Percentiles rank a stretch among this genome's conserved stretches.
Conservation (phyloP, 2,888 invertebrate species). For the Acleris holmiana region DNA sequence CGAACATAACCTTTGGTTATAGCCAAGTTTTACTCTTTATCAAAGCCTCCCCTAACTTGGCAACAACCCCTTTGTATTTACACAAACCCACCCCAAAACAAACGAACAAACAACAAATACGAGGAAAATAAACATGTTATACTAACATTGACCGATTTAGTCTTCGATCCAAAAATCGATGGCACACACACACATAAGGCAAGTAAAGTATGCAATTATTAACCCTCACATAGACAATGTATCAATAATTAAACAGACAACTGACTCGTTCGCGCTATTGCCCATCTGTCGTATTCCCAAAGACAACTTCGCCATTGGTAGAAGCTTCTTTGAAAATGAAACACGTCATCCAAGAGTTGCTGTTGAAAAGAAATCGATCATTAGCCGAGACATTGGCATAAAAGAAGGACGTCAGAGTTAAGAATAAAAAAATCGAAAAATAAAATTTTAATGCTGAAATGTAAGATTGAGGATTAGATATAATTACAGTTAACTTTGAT, state of each 20-base stretch:
- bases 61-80: constrained; percentile 5
- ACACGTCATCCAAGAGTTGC: constrained; percentile 70
- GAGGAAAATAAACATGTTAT: constrained; percentile 43
- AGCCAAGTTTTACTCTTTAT: no score
- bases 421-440: constrained; percentile 20
- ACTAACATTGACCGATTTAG: constrained; percentile 54
- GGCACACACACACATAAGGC: constrained; percentile 29
- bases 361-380: constrained; percentile 69
- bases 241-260: constrained; percentile 71
- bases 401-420: constrained; percentile 50
- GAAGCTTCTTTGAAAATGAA: constrained; percentile 59
- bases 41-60: neutral
- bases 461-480: constrained; percentile 7
- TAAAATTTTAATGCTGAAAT: constrained; percentile 8
- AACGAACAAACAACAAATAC: constrained; percentile 37
- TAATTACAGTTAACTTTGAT: constrained; percentile 14
- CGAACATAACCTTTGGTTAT: no score
- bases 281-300: constrained; percentile 64
- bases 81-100: constrained; percentile 27
- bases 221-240: constrained; percentile 45
- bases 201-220: constrained; percentile 43
- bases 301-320: constrained; percentile 49
- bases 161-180: constrained; percentile 54
- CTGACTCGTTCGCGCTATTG: constrained; percentile 50
- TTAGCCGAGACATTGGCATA: constrained; percentile 45